phyloP scores from a whole-genome alignment of 2,888 invertebrate genomes.

The Sinhomidia bicolor region DNA sequence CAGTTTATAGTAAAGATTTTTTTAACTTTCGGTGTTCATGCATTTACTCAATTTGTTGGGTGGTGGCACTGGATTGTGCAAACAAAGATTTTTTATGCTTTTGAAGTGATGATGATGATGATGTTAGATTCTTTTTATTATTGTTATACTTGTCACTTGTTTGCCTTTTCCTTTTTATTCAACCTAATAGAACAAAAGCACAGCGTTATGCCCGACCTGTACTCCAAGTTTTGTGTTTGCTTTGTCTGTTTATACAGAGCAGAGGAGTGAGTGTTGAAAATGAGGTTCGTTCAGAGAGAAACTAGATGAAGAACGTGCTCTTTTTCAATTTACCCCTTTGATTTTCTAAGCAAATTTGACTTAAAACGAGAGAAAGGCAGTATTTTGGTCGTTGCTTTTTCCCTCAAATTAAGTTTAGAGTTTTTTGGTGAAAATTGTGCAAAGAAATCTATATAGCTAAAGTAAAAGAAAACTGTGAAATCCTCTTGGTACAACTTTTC shows the following conservation, averaged over 20 bases:
- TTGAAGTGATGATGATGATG: conserved; percentile 12
- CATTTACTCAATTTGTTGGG: conserved; percentile 56
- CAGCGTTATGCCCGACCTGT: neutral
- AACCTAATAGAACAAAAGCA: neutral
- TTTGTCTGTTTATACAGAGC: neutral
- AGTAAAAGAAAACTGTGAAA: too few relatives aligned
- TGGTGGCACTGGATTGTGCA: conserved; percentile 7
- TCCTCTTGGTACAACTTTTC: neutral
- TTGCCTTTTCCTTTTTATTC: neutral
- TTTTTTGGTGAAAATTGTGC: neutral
- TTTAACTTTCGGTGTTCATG: conserved; percentile 14
- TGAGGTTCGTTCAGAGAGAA: neutral
- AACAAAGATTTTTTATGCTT: conserved; percentile 43
- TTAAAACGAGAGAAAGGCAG: neutral
- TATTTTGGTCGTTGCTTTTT: neutral
- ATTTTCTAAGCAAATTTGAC: neutral
- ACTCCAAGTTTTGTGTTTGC: neutral
- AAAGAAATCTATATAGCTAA: too few relatives aligned
- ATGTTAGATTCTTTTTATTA: neutral
- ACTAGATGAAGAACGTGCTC: neutral
- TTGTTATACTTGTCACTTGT: neutral
- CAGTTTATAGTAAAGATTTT: neutral
- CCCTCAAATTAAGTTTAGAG: neutral
- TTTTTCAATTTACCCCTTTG: conserved; percentile 49
- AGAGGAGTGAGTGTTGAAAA: neutral